Percentiles rank a stretch among this genome's conserved stretches.
Conservation (phyloP, 2,113 vertebrate species). For the Orientallactaga bullata region DNA sequence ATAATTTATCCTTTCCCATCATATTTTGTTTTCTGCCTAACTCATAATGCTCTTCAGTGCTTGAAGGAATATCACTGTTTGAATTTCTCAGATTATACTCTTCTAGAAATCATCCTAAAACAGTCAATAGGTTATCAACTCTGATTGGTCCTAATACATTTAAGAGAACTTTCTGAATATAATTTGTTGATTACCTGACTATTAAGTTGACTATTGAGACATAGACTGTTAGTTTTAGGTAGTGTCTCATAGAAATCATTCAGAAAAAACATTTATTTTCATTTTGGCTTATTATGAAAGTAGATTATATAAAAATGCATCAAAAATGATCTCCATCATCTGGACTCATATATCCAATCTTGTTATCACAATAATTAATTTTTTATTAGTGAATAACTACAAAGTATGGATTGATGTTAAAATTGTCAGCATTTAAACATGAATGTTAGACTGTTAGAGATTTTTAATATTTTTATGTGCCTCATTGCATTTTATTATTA, state of each 20-base stretch:
- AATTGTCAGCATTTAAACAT: not conserved
- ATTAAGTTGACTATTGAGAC: not conserved
- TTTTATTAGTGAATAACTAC: not conserved
- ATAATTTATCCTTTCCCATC: not conserved
- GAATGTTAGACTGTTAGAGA: not conserved
- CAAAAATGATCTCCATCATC: rapidly evolving
- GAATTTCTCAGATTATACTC: not conserved
- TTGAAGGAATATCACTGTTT: not conserved
- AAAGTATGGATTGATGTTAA: not conserved
- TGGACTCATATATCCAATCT: not conserved
- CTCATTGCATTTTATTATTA: not conserved
- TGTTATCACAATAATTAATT: not conserved
- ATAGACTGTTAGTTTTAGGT: not conserved
- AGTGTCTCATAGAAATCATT: not conserved
- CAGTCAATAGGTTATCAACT: not conserved
- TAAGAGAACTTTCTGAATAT: not conserved
- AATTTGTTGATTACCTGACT: not conserved
- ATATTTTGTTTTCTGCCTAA: not conserved
- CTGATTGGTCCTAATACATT: not conserved
- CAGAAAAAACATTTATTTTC: not conserved
- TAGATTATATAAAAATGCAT: not conserved
- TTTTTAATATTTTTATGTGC: not conserved
- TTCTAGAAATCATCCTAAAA: not conserved
- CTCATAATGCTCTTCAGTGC: not conserved
- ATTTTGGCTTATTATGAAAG: not conserved